A percentile compares a stretch with the other conserved stretches of the same genome.
Conservation (phyloP, 2,797 vertebrate genomes). For the Mormyrus hasselquistii region DNA sequence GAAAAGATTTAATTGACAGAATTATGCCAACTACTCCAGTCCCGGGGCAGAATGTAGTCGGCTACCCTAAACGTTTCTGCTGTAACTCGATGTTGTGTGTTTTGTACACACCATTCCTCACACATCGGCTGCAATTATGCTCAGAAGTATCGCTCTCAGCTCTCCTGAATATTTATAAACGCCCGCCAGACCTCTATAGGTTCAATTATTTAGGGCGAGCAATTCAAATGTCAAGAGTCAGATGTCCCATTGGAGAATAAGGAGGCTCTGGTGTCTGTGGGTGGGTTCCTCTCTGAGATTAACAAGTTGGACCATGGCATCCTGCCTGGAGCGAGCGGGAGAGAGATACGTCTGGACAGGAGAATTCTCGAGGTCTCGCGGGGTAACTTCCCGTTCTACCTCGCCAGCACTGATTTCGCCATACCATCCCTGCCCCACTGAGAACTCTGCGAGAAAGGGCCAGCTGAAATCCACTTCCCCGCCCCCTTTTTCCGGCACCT, state of each 20-base stretch:
- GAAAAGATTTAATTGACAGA: not conserved
- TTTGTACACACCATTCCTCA: conserved; percentile 5
- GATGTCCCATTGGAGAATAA: not conserved
- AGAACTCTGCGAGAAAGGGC: not conserved
- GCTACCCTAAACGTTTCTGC: not conserved
- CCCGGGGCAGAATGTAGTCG: not conserved
- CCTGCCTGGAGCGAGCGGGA: not conserved
- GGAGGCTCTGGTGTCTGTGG: not conserved
- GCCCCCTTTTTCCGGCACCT: conserved; percentile 9
- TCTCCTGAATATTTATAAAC: conserved; percentile 8
- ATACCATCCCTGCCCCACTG: not conserved
- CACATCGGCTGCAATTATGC: not conserved
- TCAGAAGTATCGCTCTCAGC: not conserved
- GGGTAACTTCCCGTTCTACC: not conserved
- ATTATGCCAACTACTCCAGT: not conserved
- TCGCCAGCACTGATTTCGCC: too few species aligned
- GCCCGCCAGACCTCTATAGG: not conserved
- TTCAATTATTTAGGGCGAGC: conserved; percentile 4
- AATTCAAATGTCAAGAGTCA: not conserved
- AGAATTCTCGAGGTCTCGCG: not conserved
- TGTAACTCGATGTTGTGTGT: not conserved
- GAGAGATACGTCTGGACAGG: not conserved
- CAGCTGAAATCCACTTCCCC: not conserved
- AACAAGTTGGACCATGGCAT: not conserved
- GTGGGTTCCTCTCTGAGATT: not conserved